These are phyloP conservation scores for Rhinogobius similis DNA, from an alignment of 2,113 vertebrate genomes.

Conservation along the genomic window DNA sequence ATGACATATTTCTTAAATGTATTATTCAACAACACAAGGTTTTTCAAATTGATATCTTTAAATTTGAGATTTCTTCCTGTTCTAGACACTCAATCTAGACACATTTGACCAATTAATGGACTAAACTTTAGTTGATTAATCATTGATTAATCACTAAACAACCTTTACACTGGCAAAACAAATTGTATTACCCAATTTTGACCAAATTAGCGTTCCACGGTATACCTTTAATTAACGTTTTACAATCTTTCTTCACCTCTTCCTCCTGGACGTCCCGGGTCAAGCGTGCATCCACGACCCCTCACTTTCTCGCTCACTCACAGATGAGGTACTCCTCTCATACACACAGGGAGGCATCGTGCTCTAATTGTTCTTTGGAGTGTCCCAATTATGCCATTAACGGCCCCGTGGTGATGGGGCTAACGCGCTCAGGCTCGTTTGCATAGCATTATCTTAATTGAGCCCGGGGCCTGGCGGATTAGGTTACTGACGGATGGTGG, in stretches of 20 bases:
- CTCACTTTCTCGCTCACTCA: not conserved
- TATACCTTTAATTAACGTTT: not conserved
- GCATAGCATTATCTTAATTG: conserved; percentile 99
- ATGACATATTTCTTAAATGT: no score
- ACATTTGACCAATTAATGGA: no score
- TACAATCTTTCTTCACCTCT: not conserved
- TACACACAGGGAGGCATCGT: conserved; percentile 74
- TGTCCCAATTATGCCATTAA: conserved; percentile 95
- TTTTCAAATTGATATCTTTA: no score
- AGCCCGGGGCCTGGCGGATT: conserved; percentile 82
- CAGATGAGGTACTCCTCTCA: conserved; percentile 86
- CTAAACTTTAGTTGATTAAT: no score
- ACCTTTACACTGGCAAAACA: no score
- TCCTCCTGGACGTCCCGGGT: conserved; percentile 48
- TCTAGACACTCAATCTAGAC: no score
- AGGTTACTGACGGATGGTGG: conserved; percentile 88
- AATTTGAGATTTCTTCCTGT: no score
- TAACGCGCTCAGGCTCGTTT: conserved; percentile 93
- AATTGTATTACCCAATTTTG: no score
- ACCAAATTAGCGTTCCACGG: not conserved
- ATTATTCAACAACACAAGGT: no score
- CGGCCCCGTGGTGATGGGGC: conserved; percentile 79
- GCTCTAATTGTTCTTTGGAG: conserved; percentile 89
- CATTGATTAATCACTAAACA: no score
- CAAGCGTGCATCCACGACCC: conserved; percentile 4